phyloP scores from a whole-genome alignment of 1,140 invertebrate species.

The Solenopsis fugax region DNA sequence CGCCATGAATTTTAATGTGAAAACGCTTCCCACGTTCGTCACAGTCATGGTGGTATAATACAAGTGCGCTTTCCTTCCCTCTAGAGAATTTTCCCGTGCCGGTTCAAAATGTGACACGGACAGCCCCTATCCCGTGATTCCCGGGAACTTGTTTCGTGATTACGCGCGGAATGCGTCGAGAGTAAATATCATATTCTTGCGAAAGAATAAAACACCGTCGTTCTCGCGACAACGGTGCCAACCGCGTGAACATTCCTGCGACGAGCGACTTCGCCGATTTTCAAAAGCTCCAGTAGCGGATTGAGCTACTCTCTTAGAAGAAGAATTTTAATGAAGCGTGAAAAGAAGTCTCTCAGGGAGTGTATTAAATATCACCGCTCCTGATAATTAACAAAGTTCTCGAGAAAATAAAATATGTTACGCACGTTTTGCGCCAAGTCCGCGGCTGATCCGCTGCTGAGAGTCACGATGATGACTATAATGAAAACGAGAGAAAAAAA shows the following conservation, averaged over 20 bases:
- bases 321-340: not conserved
- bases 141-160: slow-evolving; percentile 24
- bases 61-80: slow-evolving; percentile 11
- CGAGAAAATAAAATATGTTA: not conserved
- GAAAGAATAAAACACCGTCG: not conserved
- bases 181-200: not conserved
- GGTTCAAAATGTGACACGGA: slow-evolving; percentile 11
- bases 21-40: slow-evolving; percentile 39
- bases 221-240: not conserved
- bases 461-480: not conserved
- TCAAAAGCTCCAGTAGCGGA: slow-evolving; percentile 20
- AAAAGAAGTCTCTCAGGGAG: not conserved
- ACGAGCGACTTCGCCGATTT: slow-evolving; percentile 39
- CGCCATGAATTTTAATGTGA: slow-evolving; percentile 45
- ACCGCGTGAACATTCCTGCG: not conserved
- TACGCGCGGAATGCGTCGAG: slow-evolving; percentile 17
- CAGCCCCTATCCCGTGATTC: not conserved
- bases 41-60: slow-evolving; percentile 14
- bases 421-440: not conserved
- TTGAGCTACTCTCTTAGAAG: not conserved
- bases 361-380: not conserved
- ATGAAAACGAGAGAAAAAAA: not conserved
- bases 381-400: not conserved
- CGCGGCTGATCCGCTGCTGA: slow-evolving; percentile 10
- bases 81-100: slow-evolving; percentile 4